Base-by-base conservation (phyloP, 1,140 invertebrate genomes). In the Agrilus planipennis region DNA sequence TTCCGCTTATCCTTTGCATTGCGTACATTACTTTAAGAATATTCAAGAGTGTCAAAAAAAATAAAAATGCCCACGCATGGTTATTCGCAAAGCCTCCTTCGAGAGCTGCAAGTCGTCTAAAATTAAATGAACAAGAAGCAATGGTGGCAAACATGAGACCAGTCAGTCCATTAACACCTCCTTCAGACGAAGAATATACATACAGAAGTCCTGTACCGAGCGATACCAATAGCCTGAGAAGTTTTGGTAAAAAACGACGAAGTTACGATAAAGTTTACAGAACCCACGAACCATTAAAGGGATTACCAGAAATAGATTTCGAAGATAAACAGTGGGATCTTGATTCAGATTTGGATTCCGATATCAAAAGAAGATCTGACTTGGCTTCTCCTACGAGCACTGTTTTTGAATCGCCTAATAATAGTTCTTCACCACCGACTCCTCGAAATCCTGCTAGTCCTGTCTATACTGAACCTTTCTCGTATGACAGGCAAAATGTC, bases 321-420 rank as follows among this genome's bases (percentile, higher is more conserved):
- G 81, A 84, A 48, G 76, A 81, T 38, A 85, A 86, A 64, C 71
- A 75, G 35, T 82, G 79, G 76, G 83, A 86, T 61, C 58, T 84
- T 34, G 76, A 70, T 37, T 72, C 70, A 15, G 19, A 20, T 19
- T 21, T 40, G 14, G 11, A n/a, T n/a, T n/a, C n/a, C n/a, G n/a
- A n/a, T n/a, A n/a, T n/a, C n/a, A n/a, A n/a, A n/a, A n/a, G n/a
- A n/a, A n/a, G n/a, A n/a, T n/a, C n/a, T n/a, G n/a, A n/a, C n/a
- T n/a, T n/a, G n/a, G n/a, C n/a, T n/a, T n/a, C n/a, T n/a, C n/a
- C n/a, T n/a, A n/a, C n/a, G n/a, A n/a, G n/a, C n/a, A n/a, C n/a
- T n/a, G n/a, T n/a, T n/a, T n/a, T n/a, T n/a, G n/a, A n/a, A n/a
- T n/a, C n/a, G n/a, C n/a, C n/a, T n/a, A n/a, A n/a, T n/a, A n/a